Evolutionary conservation across 2,888 invertebrate species (phyloP), one percentile per base, ranked within the genome.

Genomic region (Pegoplata infirma): DNA sequence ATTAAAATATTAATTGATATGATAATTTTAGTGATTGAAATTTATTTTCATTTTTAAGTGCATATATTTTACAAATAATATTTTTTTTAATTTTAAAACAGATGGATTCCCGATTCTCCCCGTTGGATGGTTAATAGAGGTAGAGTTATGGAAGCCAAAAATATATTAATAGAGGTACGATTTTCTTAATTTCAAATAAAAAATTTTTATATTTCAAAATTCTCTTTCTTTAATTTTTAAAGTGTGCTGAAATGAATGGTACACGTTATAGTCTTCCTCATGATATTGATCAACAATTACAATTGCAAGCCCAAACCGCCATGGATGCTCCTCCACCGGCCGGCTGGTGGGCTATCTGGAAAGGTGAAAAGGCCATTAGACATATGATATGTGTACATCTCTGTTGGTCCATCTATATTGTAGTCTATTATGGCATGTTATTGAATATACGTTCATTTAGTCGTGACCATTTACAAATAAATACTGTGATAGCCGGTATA

Each of bases 81-180:
- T n/a, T n/a, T n/a, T n/a, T n/a, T n/a, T n/a, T n/a, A n/a, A 4
- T 53, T 53, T 53, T 44, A 49, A 51, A 40, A 25, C 46, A 89
- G 89, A 83, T 90, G 89, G 89, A 90, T 91, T 72, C 90, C 91
- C 2, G 90, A 91, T 81, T 90, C 90, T 1, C 90, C 91, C 5
- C 87, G 90, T 51, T 91, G 91, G 91, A 86, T 90, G 83, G 86
- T 91, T n/a, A 85, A 85, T 16, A 88, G 88, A 19, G 90, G 90
- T 1, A 85, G 89, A 28, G 86, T 89, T 7, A 85, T 86, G 76
- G 90, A 89, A 44, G 90, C 90, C 4, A 89, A 90, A 81, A 82
- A 84, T 55, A 90, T 90, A 59, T 79, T 79, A 75, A 79, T 79
- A 71, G 61, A 79, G 67, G 79, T 79, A 40, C 56, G 3, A n/a